phyloP scores from a whole-genome alignment of 92 coral and sea anemone genomes.

The Bergia puertoricense region DNA sequence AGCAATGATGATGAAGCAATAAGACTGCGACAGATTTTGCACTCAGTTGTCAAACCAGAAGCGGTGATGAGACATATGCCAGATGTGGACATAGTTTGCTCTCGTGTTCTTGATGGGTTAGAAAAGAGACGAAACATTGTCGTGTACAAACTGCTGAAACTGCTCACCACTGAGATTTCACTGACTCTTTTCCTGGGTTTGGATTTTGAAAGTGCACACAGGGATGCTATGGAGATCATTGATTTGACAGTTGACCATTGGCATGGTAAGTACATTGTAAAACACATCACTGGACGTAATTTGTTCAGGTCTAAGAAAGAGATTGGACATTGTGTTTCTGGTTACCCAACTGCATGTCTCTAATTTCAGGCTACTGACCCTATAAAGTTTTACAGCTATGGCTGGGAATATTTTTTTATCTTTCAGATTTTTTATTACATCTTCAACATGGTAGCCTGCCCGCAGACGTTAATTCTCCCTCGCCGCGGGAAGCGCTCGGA shows the following conservation, averaged over 20 bases:
- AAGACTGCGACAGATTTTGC: slow-evolving; percentile 74
- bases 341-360: no score
- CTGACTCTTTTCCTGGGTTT: slow-evolving; percentile 90
- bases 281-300: no score
- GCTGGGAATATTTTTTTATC: no score
- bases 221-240: slow-evolving; percentile 70
- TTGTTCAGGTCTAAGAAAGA: no score
- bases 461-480: no score
- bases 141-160: slow-evolving; percentile 78
- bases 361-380: no score
- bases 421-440: no score
- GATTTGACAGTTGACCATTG: slow-evolving; percentile 93
- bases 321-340: no score
- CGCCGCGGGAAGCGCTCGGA: no score
- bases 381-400: no score
- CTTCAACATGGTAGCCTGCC: no score
- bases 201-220: slow-evolving; percentile 76
- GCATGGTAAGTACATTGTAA: slow-evolving; percentile 72
- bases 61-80: slow-evolving; percentile 66
- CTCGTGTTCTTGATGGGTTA: slow-evolving; percentile 67
- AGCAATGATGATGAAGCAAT: slow-evolving; percentile 87
- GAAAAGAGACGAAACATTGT: slow-evolving; percentile 55
- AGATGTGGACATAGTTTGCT: slow-evolving; percentile 76
- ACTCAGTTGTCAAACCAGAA: slow-evolving; percentile 76
- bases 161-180: slow-evolving; percentile 86